Evolutionary conservation across 2,797 vertebrate genomes (phyloP), one percentile per base, ranked within the genome.

Genomic region (Cuniculus paca): DNA sequence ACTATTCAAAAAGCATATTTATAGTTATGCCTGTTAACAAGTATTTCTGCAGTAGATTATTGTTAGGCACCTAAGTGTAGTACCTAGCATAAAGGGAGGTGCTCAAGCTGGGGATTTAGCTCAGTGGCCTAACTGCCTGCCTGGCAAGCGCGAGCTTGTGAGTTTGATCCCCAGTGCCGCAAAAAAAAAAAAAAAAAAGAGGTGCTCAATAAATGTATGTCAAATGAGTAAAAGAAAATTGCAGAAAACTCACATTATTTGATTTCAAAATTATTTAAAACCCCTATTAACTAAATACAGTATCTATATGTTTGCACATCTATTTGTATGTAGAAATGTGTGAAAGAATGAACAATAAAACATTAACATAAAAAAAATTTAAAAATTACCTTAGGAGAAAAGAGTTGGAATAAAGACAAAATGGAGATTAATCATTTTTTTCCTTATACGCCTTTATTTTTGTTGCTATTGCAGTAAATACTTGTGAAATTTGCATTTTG

Each of bases 1-100:
- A 4, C 65, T 81, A n/a, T 74, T 82, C 88, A n/a, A 82, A 93
- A 88, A 61, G 77, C 60, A 82, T 45, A 42, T 36, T 80, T 92
- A 84, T 14, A 14, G 11, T 20, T 85, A 1, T 70, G 74, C 24
- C 45, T 88, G 58, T 48, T 75, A 42, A 75, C 28, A 54, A 88
- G 72, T 60, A 95, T 42, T 36, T 61, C 63, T 92, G 56, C 9
- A 36, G 39, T n/a, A 88, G 42, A 39, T 82, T 95, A 74, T 31
- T 48, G 6, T 31, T 65, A 85, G 72, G 65, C 45, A 68, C 28
- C 5, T 70, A 74, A n/a, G 31, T 36, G 22, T 34, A 70, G 78
- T 65, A 28, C 78, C n/a, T 74, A 28, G 24, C 17, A 89, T 74
- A 31, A 85, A 94, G 85, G 34, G 34, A 63, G 12, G 31, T 74